phyloP scores from a whole-genome alignment of 2,113 vertebrate genomes.

The Alethe castanea region DNA sequence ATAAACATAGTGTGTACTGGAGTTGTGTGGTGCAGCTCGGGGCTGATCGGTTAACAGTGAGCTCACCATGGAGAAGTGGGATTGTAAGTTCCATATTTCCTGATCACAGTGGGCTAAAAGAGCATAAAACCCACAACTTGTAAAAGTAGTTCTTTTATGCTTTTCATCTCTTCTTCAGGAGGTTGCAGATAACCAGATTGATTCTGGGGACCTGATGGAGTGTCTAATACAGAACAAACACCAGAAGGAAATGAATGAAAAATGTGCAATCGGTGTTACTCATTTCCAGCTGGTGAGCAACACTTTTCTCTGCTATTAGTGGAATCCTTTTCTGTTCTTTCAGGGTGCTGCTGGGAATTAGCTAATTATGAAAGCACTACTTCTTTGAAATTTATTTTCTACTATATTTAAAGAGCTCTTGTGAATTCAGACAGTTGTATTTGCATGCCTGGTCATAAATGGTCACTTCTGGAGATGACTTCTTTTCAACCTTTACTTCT shows the following conservation, averaged over 20 bases:
- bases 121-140: neutral
- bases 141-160: neutral
- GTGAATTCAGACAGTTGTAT: neutral
- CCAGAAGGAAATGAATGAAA: conserved; percentile 99
- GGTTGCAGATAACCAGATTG: conserved; percentile 94
- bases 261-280: conserved; percentile 92
- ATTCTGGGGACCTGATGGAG: conserved; percentile 96
- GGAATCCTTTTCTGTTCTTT: neutral
- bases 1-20: neutral
- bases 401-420: neutral
- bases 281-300: conserved; percentile 95
- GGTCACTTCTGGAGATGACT: neutral
- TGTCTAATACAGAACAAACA: conserved; percentile 97
- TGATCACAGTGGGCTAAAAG: neutral
- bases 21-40: neutral
- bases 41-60: neutral
- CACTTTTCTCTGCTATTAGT: rapidly evolving
- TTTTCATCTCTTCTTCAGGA: conserved; percentile 74
- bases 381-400: neutral
- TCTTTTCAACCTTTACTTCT: neutral
- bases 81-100: neutral
- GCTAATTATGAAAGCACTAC: neutral
- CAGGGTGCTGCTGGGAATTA: neutral
- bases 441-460: neutral
- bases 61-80: neutral